Evolutionary conservation across 2,113 vertebrate species (phyloP), one percentile per base, ranked within the genome.

Genomic region (Dolichotis patagonum): DNA sequence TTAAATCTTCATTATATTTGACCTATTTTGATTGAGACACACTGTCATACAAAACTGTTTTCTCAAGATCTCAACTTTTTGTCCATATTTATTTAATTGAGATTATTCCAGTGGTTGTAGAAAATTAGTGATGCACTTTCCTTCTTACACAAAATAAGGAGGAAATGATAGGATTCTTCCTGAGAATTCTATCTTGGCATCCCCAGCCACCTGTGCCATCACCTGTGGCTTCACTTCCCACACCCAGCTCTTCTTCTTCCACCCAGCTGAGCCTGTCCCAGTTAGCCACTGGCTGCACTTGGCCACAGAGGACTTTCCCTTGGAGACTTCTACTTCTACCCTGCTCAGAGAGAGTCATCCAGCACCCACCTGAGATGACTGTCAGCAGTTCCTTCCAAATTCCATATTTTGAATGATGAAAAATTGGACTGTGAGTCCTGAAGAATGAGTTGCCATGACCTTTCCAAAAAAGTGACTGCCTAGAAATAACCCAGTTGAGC

Each of bases 61-160:
- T 41, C 75, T 60, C 24, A 77, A 46, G 2, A 69, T 63, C 13
- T 20, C 63, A n/a, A 46, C 38, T 32, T 2, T 88, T 88, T 82
- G 8, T 63, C 52, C 90, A 24, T 60, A 62, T 54, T 69, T 87
- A 80, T 95, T 92, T 80, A 63, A 24, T 88, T n/a, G 35, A 94
- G 49, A 60, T 92, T 38, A 93, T 95, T 65, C 35, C 75, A 73
- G 58, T 54, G 28, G 80, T 13, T 85, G 9, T 6, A 26, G 4
- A 69, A 8, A 56, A 69, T 81, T 60, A 71, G 16, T 54, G 32
- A 73, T 71, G 5, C 1, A 26, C 2, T 69, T 90, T 82, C 11
- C 10, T 22, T 11, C 13, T 43, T 32, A 73, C 14, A 65, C 4
- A 41, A 26, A 62, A 69, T 43, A 41, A 49, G 28, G 32, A 87